phyloP scores from a whole-genome alignment of 2,113 vertebrate species.

The Ranitomeya imitator region DNA sequence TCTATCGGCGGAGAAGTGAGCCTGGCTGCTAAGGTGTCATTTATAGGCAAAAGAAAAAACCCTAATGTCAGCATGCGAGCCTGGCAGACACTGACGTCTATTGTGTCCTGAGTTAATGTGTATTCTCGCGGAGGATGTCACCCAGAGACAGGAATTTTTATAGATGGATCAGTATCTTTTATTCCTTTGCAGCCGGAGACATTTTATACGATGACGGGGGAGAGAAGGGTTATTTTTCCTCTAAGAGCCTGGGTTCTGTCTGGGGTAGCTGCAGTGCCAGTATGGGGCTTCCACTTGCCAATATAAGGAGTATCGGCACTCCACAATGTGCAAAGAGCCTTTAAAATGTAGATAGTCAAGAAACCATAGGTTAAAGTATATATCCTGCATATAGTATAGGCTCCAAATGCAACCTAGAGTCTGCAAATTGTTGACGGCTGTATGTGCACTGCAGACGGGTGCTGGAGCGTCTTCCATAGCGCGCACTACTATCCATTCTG shows the following conservation, averaged over 20 bases:
- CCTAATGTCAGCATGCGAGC: not conserved
- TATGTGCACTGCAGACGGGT: too few species aligned
- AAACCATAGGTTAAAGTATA: too few species aligned
- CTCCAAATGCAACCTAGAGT: too few species aligned
- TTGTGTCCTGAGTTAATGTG: constrained; percentile 43
- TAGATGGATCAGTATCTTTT: constrained; percentile 36
- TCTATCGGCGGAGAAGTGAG: not conserved
- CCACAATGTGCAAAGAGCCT: not conserved
- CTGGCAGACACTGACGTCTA: not conserved
- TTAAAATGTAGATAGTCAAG: too few species aligned
- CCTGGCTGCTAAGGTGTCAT: constrained; percentile 4
- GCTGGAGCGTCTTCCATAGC: too few species aligned
- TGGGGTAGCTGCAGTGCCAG: not conserved
- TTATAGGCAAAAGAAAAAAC: not conserved
- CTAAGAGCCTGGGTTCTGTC: not conserved
- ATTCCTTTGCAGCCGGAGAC: not conserved
- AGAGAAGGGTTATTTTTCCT: not conserved
- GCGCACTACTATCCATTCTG: too few species aligned
- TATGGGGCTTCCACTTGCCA: not conserved
- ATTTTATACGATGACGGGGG: constrained; percentile 9
- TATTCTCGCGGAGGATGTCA: constrained; percentile 34
- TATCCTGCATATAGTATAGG: too few species aligned
- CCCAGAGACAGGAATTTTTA: constrained; percentile 51
- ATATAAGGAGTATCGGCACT: not conserved
- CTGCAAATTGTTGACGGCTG: too few species aligned